Percentiles rank a stretch among this genome's conserved stretches.
phyloP scores from a whole-genome alignment of 2,113 vertebrate genomes.

The Ammodramus savannarum region DNA sequence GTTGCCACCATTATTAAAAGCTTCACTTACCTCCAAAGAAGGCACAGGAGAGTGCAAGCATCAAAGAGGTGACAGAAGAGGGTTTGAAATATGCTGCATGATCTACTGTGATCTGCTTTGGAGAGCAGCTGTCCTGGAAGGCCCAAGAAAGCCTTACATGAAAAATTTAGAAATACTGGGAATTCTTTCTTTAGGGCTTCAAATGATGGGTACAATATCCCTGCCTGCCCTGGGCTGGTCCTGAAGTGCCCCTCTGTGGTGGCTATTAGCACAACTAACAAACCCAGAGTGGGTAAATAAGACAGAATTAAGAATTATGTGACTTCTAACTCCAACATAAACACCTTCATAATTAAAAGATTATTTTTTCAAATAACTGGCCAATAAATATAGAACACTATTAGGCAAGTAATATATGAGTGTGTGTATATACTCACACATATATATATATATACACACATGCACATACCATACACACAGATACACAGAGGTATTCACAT shows the following conservation, averaged over 20 bases:
- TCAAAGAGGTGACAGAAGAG: not conserved
- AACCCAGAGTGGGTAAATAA: not conserved
- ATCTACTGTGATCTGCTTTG: not conserved
- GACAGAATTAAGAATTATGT: not conserved
- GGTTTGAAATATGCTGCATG: not conserved
- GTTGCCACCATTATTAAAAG: not conserved
- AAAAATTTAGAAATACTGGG: not conserved
- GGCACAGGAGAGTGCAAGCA: not conserved
- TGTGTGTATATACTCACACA: fast-evolving
- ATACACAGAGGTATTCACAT: not conserved
- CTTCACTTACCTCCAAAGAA: not conserved
- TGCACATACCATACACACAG: not conserved
- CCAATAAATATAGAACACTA: not conserved
- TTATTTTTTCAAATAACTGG: not conserved
- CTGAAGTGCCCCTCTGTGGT: not conserved
- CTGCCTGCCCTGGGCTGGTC: not conserved
- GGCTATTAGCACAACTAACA: not conserved
- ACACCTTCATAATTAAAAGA: not conserved
- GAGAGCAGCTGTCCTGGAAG: not conserved
- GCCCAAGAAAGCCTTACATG: not conserved
- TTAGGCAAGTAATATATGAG: not conserved
- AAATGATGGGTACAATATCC: not conserved
- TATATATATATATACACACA: not conserved
- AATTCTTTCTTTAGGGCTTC: not conserved
- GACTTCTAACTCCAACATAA: not conserved